Conservation (phyloP, 2,888 invertebrate genomes). For the Hyles lineata region DNA sequence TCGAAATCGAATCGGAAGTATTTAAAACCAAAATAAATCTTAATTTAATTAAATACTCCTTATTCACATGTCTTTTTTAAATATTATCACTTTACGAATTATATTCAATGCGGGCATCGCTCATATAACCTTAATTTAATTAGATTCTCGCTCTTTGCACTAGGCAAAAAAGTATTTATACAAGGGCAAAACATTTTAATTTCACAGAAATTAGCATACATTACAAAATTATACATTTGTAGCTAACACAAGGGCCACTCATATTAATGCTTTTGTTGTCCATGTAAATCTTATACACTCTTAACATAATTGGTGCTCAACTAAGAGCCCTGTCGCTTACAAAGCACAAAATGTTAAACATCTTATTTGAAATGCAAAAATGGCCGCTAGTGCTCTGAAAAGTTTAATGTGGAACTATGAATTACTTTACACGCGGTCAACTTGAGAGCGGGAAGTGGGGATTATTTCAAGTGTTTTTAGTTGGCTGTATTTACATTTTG, state of each 20-base stretch:
- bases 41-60: no score
- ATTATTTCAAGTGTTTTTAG: neutral
- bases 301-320: slow-evolving; percentile 24
- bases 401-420: slow-evolving; percentile 58
- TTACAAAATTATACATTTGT: neutral
- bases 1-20: no score
- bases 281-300: slow-evolving; percentile 9
- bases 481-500: neutral
- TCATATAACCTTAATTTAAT: no score
- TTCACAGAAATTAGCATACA: neutral
- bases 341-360: slow-evolving; percentile 61
- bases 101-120: no score
- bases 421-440: slow-evolving; percentile 44
- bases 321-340: slow-evolving; percentile 31
- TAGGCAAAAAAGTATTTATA: neutral
- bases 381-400: slow-evolving; percentile 56
- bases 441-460: neutral
- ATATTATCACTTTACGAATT: no score
- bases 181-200: neutral
- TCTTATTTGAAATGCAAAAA: slow-evolving; percentile 68
- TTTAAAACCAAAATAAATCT: no score
- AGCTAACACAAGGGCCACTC: neutral
- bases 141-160: no score
- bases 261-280: neutral
- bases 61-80: no score